Evolutionary conservation across 2,113 vertebrate genomes (phyloP).

Genomic region (Alces alces): DNA sequence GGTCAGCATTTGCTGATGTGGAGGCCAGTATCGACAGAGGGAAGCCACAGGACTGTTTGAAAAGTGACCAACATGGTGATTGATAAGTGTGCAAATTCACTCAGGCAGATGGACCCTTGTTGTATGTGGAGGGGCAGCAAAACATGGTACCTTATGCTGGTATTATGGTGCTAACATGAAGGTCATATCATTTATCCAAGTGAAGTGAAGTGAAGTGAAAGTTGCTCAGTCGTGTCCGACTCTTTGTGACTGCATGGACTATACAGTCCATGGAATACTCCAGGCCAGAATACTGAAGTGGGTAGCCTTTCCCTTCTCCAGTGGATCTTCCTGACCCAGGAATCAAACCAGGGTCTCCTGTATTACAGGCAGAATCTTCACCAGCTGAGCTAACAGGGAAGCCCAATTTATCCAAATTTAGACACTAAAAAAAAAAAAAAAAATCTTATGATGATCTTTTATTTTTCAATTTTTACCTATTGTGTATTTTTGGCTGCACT

Average conservation of each 20-base stretch:
- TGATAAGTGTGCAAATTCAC: not conserved
- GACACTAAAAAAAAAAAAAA: not conserved
- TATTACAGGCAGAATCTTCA: not conserved
- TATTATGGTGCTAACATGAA: not conserved
- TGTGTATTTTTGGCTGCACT: not conserved
- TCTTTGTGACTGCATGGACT: not conserved
- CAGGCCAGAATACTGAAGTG: not conserved
- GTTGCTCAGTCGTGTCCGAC: fast-evolving
- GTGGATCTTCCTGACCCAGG: not conserved
- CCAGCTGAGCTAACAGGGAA: not conserved
- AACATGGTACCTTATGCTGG: not conserved
- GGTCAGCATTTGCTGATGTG: not conserved
- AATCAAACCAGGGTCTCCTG: not conserved
- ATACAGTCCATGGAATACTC: not conserved
- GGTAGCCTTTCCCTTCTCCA: not conserved
- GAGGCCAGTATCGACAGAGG: not conserved
- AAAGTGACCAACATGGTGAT: not conserved
- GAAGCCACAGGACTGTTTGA: not conserved
- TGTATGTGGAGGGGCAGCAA: no score
- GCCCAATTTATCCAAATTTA: not conserved
- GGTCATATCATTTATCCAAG: not conserved
- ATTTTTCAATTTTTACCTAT: not conserved
- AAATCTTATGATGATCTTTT: not conserved
- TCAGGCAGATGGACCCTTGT: not conserved
- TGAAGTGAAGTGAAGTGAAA: not conserved